phyloP scores from a whole-genome alignment of 2,797 vertebrate genomes.

The Emydoidea blandingii region DNA sequence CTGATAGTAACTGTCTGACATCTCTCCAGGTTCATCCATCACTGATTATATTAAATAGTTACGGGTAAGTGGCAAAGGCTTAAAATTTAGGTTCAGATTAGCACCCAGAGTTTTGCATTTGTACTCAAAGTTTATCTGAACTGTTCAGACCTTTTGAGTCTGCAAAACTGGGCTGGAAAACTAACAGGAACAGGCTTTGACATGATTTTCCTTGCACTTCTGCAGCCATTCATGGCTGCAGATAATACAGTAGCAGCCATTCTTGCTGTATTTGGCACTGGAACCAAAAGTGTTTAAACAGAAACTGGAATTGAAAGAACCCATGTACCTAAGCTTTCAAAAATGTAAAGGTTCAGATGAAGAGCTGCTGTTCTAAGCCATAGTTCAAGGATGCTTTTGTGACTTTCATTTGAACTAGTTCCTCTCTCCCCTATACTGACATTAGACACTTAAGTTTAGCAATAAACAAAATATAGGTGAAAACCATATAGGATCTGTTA shows the following conservation, averaged over 20 bases:
- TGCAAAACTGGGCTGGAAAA: constrained; percentile 6
- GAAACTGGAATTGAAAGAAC: background rate
- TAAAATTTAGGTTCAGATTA: constrained; percentile 37
- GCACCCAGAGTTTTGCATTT: constrained; percentile 56
- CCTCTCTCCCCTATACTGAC: background rate
- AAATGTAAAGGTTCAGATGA: background rate
- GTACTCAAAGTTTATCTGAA: constrained; percentile 64
- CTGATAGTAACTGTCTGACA: constrained; percentile 13
- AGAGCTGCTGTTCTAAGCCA: background rate
- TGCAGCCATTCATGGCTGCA: background rate
- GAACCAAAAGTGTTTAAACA: background rate
- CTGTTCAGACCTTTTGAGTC: constrained; percentile 53
- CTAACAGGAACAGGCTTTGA: background rate
- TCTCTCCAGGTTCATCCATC: constrained; percentile 57
- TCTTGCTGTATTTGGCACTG: background rate
- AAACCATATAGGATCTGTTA: background rate
- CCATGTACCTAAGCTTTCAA: background rate
- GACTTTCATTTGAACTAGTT: background rate
- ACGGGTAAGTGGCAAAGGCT: background rate
- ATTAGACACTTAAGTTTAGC: background rate
- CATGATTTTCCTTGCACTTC: background rate
- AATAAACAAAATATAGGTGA: rapidly evolving
- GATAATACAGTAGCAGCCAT: background rate
- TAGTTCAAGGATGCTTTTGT: rapidly evolving
- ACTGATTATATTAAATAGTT: rapidly evolving